These are phyloP conservation scores for Panthera uncia DNA, from an alignment of 2,113 vertebrate species.

Conservation along the genomic window DNA sequence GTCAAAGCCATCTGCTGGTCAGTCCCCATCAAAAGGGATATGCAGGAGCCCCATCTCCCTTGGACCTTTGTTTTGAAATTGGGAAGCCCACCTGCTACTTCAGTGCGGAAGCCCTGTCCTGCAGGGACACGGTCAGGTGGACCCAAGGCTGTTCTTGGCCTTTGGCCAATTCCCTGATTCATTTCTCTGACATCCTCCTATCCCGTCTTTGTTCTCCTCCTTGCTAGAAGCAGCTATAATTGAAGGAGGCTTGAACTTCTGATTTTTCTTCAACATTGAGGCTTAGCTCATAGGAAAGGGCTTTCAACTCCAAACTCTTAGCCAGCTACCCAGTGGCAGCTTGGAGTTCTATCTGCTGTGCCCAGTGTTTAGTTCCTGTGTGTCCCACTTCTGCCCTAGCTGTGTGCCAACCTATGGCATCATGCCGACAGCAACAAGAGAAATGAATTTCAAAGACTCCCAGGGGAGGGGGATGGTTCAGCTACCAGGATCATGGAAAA, in stretches of 20 bases:
- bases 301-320: background rate
- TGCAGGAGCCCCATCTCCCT: too few relatives aligned
- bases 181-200: background rate
- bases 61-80: background rate
- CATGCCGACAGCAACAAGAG: background rate
- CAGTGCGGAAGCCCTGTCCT: background rate
- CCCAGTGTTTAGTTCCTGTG: background rate
- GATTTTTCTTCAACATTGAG: background rate
- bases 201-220: background rate
- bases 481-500: background rate
- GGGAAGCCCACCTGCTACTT: background rate
- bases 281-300: background rate
- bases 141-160: background rate
- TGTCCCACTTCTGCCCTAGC: background rate
- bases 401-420: background rate
- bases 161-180: background rate
- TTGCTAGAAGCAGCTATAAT: constrained; percentile 22
- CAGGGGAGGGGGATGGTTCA: background rate
- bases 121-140: background rate
- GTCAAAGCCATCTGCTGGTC: constrained; percentile 8
- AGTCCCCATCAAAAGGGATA: background rate
- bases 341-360: background rate
- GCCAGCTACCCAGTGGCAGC: background rate
- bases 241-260: constrained; percentile 31
- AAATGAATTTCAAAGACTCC: constrained; percentile 26